Base-by-base conservation (phyloP, 1,140 invertebrate genomes). In the Hyles vespertilio region DNA sequence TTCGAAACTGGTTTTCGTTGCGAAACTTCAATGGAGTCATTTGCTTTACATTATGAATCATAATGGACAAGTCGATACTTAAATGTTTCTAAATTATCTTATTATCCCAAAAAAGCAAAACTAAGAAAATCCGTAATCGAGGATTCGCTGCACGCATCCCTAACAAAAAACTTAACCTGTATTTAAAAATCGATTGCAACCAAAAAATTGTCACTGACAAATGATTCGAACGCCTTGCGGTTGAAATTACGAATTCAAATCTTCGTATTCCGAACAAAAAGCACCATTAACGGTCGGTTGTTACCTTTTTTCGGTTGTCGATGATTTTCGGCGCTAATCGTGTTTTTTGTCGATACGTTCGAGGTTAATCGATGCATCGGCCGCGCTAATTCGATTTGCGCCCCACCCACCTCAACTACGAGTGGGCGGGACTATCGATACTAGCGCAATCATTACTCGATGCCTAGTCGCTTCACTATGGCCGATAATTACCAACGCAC, bases 181-280 rank as follows among this genome's bases (percentile, higher is more conserved):
- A 61, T 60, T 65, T 65, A 65, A 65, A 65, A 65, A 65, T 85
- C 81, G 84, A 84, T 87, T 82, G 83, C 74, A 77, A 74, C 77
- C 74, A 84, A 87, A 84, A 87, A 86, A 87, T 86, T 86, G 84
- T 87, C 84, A 87, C 81, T 86, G 84, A 87, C 84, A 87, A 87
- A 87, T 87, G 84, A 87, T 86, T 83, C 79, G 77, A 79, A 81
- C 81, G 78, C 70, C 75, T 86, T 81, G 84, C 77, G 81, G 84
- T 87, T 77, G 73, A 77, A 84, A 86, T 86, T 84, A 84, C 84
- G 79, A 83, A 87, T 86, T 86, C 84, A 87, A 87, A 87, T 87
- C 81, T 82, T 87, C 74, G 79, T 79, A 77, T 81, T 84, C 74
- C 69, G 78, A 81, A 87, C 80, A 86, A 86, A 86, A 86, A 86